Base-by-base conservation (phyloP, 2,888 invertebrate genomes). In the Caenorhabditis virilis region DNA sequence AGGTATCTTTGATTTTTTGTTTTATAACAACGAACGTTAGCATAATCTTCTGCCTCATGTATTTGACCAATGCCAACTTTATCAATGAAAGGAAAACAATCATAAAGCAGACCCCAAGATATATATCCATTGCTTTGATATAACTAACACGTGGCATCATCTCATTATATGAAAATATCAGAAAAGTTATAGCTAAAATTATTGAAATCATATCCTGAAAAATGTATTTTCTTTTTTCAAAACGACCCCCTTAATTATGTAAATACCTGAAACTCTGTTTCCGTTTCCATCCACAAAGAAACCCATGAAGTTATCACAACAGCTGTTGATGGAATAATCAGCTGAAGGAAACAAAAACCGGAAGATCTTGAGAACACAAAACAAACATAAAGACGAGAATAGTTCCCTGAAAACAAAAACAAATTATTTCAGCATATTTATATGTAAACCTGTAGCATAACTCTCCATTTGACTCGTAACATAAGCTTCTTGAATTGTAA, bases 81-180 rank as follows among this genome's bases (percentile, higher is more conserved):
- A 82, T 80, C 16, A 82, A 67, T n/a, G 81, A 80, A 11, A 79
- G 59, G 55, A 82, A 82, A 26, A 82, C 81, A 46, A 82, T 79
- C 64, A 71, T 69, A 66, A 82, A 82, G 48, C 82, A 82, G n/a
- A 77, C 78, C 5, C 75, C 79, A 13, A 78, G 61, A 55, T 78
- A 79, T 38, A 79, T 65, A 58, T 79, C 78, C 77, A 78, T 73
- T 6, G 78, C 78, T 53, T 76, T 76, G 30, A 78, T 74, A 48
- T 78, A 78, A 48, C 76, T 74, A 43, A 78, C 79, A 36, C 80
- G 63, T 15, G 80, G 80, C 79, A 80, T 80, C 66, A 80, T 70
- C 53, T 76, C 74, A 41, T 73, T 77, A 69, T 79, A 78, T 0
- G 76, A 76, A 54, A 75, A 82, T 27, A 82, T 71, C 6, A 82